Conservation (phyloP, 2,113 vertebrate genomes). For the Struthio camelus region DNA sequence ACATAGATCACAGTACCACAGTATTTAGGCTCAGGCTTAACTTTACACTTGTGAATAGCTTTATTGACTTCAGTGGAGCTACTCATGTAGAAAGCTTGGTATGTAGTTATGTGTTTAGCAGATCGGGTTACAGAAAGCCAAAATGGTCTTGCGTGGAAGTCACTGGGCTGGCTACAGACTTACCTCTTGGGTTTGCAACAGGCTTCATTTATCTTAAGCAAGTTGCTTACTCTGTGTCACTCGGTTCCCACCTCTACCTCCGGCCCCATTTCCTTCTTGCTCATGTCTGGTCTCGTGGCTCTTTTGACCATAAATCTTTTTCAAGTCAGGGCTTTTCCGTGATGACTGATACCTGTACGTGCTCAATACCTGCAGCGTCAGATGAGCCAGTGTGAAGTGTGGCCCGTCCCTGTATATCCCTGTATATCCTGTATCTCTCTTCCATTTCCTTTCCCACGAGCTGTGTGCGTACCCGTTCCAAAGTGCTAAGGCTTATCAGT, state of each 20-base stretch:
- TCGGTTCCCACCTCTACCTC: neutral
- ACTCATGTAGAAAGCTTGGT: neutral
- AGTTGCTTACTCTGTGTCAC: neutral
- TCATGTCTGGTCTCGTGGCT: neutral
- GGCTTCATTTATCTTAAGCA: neutral
- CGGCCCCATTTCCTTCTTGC: neutral
- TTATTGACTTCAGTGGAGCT: constrained; percentile 40
- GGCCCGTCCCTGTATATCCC: neutral
- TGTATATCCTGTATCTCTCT: neutral
- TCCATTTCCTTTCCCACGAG: neutral
- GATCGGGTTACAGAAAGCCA: neutral
- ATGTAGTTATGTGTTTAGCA: neutral
- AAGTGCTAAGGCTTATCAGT: neutral
- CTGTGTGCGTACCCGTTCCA: neutral
- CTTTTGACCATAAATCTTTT: neutral
- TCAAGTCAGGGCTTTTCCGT: neutral
- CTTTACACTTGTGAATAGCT: constrained; percentile 40
- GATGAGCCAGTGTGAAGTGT: neutral
- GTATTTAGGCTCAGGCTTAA: constrained; percentile 36
- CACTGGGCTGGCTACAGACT: neutral
- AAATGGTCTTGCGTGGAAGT: neutral
- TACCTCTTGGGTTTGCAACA: neutral
- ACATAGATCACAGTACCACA: constrained; percentile 1
- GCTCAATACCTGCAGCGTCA: neutral
- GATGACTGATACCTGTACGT: neutral